phyloP scores from a whole-genome alignment of 2,797 vertebrate genomes.

The Myotis findleyi region DNA sequence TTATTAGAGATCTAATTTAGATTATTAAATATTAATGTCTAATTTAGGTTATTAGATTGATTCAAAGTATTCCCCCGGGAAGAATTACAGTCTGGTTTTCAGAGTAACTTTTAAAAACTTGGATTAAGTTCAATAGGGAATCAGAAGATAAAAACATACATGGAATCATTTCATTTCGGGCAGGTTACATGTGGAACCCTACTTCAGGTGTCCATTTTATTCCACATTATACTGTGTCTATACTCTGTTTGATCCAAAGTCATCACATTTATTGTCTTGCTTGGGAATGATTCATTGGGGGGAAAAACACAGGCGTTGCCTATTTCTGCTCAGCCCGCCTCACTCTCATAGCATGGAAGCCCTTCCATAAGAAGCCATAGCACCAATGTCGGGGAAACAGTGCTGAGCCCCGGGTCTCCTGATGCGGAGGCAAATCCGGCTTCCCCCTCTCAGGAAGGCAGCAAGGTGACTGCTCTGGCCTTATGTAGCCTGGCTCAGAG shows the following conservation, averaged over 20 bases:
- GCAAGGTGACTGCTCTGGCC: background rate
- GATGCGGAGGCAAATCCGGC: background rate
- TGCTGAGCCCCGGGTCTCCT: background rate
- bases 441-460: background rate
- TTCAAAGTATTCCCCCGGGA: background rate
- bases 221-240: background rate
- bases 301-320: background rate
- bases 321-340: background rate
- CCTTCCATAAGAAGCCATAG: background rate
- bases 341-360: rapidly evolving
- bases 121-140: conserved; percentile 17
- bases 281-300: conserved; percentile 46
- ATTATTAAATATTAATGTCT: conserved; percentile 64
- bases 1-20: conserved; percentile 64
- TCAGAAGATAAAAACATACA: conserved; percentile 14
- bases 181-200: background rate
- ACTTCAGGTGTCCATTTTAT: conserved; percentile 6
- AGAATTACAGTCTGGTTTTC: background rate
- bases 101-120: conserved; percentile 27
- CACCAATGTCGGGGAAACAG: background rate
- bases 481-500: background rate
- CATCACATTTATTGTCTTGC: conserved; percentile 6
- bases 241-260: background rate
- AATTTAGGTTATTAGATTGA: conserved; percentile 51
- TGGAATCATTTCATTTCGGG: background rate